These are phyloP conservation scores for Lycorma delicatula DNA, from an alignment of 1,140 invertebrate genomes.

Conservation along the genomic window DNA sequence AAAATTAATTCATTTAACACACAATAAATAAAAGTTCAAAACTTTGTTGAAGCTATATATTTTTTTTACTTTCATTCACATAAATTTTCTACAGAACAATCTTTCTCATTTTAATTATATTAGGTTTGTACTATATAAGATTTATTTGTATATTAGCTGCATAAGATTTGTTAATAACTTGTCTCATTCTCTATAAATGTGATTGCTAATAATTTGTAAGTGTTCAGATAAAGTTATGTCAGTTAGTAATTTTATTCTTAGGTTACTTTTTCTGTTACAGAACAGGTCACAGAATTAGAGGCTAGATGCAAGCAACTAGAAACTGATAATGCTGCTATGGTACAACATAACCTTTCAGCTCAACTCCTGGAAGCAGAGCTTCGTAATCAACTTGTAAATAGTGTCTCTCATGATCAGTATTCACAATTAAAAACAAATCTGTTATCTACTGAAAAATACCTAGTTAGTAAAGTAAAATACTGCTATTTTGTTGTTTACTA, in stretches of 20 bases:
- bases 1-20: no score
- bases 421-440: constrained; percentile 12
- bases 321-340: constrained; percentile 16
- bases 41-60: no score
- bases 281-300: constrained; percentile 24
- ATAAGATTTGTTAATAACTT: no score
- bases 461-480: constrained; percentile 23
- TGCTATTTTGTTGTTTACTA: no score
- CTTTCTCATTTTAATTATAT: no score
- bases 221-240: background rate
- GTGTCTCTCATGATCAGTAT: constrained; percentile 14
- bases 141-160: no score
- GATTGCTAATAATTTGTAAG: background rate
- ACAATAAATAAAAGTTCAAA: no score
- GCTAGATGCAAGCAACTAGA: constrained; percentile 23
- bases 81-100: no score
- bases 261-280: constrained; percentile 7
- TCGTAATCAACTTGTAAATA: constrained; percentile 19
- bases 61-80: no score
- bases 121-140: no score
- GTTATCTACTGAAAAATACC: constrained; percentile 17
- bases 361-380: constrained; percentile 23
- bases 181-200: no score
- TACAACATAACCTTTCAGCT: constrained; percentile 17
- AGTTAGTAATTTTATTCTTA: background rate